Evolutionary conservation across 2,888 invertebrate genomes (phyloP), one percentile per base, ranked within the genome.

Genomic region (Bursaphelenchus okinawaensis): DNA sequence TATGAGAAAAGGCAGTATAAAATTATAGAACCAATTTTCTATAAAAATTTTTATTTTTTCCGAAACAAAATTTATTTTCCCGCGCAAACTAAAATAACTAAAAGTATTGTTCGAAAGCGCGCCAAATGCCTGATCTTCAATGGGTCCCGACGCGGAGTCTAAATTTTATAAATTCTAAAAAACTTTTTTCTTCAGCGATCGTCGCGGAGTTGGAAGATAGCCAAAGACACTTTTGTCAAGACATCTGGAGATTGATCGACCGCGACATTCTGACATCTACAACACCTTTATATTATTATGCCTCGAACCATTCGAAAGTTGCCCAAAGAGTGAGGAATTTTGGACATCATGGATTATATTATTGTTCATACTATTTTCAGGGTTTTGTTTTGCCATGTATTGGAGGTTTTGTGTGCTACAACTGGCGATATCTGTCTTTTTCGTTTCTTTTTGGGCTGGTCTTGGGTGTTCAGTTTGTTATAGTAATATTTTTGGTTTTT

Each of bases 291-390:
- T 40, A 16, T 40, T 16, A n/a, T 22, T 9, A 77, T 77, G 77
- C 75, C 75, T 26, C 76, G 77, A 66, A 75, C 74, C 60, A 64
- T 68, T 67, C 73, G 77, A 61, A 76, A 76, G 62, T 69, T 76
- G 55, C 77, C 77, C 29, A 74, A 74, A 72, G 77, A 77, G 77
- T 77, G 73, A 74, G 76, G 57, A 65, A 65, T 74, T 73, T 55
- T 22, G 4, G 2, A 27, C 23, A 40, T 12, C 19, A 58, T 24
- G 22, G 22, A 58, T 24, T 55, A 55, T 8, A 0, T 55, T n/a
- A n/a, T n/a, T n/a, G n/a, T 40, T 40, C n/a, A 40, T 40, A 16
- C 16, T 40, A n/a, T 40, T 40, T 40, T 40, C 60, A 23, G n/a
- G 54, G 50, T 40, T 12, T 40, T n/a, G n/a, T n/a, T n/a, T n/a